Evolutionary conservation across 2,888 invertebrate species (phyloP).

Genomic region (Trissolcus japonicus): DNA sequence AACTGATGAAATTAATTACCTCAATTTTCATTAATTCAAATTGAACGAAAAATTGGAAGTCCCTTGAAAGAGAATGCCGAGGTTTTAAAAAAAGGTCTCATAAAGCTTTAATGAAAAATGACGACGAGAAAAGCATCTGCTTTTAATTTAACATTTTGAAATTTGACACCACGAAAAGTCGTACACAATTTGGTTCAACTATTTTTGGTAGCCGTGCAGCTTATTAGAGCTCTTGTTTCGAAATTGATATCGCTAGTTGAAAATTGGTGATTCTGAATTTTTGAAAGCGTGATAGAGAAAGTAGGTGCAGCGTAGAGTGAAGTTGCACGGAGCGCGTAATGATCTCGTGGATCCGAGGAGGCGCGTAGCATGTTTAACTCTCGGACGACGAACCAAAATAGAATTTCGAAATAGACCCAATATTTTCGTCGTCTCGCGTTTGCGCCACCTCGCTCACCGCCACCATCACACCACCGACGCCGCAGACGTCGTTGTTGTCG

Average conservation of each 20-base stretch:
- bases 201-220: background rate
- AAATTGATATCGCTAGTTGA: conserved; percentile 1
- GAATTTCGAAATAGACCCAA: conserved; percentile 77
- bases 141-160: conserved; percentile 12
- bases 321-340: conserved; percentile 55
- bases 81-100: no score
- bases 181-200: background rate
- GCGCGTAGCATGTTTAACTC: conserved; percentile 58
- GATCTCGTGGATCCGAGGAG: conserved; percentile 54
- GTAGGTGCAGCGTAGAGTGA: conserved; percentile 36
- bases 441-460: conserved; percentile 71
- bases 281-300: conserved; percentile 34
- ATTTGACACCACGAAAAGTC: conserved; percentile 22
- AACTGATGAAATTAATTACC: background rate
- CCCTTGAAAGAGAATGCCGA: no score
- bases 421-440: conserved; percentile 76
- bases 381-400: conserved; percentile 74
- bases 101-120: no score
- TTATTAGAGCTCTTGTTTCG: background rate
- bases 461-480: conserved; percentile 59
- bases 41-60: no score
- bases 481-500: conserved; percentile 52
- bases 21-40: background rate
- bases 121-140: background rate
- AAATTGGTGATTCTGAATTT: conserved; percentile 25